Conservation (phyloP, 2,797 vertebrate genomes). For the Myotis myotis region DNA sequence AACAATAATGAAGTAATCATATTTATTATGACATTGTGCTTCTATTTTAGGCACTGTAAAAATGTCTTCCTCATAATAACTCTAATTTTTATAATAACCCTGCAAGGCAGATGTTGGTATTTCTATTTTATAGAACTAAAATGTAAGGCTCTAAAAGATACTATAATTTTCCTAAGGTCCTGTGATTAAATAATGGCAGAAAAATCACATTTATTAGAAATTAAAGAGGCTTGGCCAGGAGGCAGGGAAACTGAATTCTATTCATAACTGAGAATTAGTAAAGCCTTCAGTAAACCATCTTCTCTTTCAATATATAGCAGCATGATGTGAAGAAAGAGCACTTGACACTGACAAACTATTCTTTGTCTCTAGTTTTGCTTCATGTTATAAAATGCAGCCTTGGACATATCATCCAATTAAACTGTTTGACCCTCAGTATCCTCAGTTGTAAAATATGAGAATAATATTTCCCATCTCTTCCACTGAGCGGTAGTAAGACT, state of each 20-base stretch:
- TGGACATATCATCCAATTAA: conserved; percentile 13
- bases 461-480: conserved; percentile 9
- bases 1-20: not conserved
- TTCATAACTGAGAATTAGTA: not conserved
- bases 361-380: conserved; percentile 26
- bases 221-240: not conserved
- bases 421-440: conserved; percentile 6
- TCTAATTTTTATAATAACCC: not conserved
- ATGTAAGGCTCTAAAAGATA: not conserved
- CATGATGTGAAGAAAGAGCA: not conserved
- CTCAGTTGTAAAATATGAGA: not conserved
- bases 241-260: not conserved
- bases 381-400: not conserved
- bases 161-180: not conserved
- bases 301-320: not conserved
- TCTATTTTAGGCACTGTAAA: not conserved
- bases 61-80: not conserved
- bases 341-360: not conserved
- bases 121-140: not conserved
- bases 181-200: not conserved
- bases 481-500: not conserved
- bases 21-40: not conserved
- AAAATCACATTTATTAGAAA: not conserved
- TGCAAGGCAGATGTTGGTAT: not conserved
- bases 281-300: not conserved